Evolutionary conservation across 1,140 invertebrate species (phyloP), one percentile per base, ranked within the genome.

Genomic region (Zelostemma sp.): DNA sequence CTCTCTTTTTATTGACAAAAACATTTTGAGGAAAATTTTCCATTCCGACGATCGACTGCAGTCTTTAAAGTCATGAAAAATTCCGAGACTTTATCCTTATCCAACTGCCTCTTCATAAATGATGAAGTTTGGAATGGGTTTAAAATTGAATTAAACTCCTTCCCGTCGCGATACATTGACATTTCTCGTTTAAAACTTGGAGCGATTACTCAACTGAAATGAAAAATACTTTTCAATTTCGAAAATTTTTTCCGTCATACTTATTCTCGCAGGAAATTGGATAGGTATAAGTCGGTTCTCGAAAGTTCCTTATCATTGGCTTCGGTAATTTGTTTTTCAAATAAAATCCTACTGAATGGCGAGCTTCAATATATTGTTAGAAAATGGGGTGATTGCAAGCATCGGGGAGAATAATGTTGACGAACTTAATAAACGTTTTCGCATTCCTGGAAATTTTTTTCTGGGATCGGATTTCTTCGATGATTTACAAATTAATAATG

Each of bases 341-440:
- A 66, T 61, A 47, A 71, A 66, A 65, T 66, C 54, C 57, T 66
- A 66, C 28, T 68, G 57, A 68, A 66, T 51, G 61, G 66, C 62
- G 65, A 69, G 63, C 63, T 69, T 68, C 62, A 67, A 69, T 73
- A 69, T 54, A 71, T 71, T 63, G 62, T 71, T 71, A 63, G 58
- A 71, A 65, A 62, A 48, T 35, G 61, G 8, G 25, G 58, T 66
- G 58, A 47, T 40, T 50, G 15, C 16, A 63, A 71, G 63, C 63
- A 56, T 45, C 46, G 55, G 58, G 62, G 33, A 66, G 59, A 71
- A 58, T 71, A 71, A 64, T 35, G 14, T 43, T 43, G 6, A 43
- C 40, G 16, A 43, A 43, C 14, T 43, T 16, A 11, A 17, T 28
- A 2, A 43, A 43, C 40, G 16, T 43, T 43, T 43, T 14, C 15